phyloP scores from a whole-genome alignment of 2,888 invertebrate species.

The Papilio gigon region DNA sequence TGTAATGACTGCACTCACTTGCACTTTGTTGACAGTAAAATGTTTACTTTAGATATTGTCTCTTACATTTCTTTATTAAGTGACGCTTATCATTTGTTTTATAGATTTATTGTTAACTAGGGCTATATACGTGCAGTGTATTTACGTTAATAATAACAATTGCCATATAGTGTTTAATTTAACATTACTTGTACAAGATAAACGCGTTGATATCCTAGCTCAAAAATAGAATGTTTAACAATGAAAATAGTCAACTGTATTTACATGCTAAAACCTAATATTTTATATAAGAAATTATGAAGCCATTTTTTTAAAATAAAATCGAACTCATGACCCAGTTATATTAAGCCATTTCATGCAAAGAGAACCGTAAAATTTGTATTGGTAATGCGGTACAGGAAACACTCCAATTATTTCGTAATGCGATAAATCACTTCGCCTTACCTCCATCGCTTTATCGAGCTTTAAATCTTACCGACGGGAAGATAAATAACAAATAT shows the following conservation, averaged over 20 bases:
- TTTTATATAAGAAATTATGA: not conserved
- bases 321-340: not conserved
- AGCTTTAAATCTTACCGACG: slow-evolving; percentile 29
- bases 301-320: not conserved
- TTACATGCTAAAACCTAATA: no score
- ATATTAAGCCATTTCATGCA: slow-evolving; percentile 10
- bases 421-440: slow-evolving; percentile 33
- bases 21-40: not conserved
- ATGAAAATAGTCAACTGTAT: no score
- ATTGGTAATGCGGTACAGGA: slow-evolving; percentile 19
- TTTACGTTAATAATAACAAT: no score
- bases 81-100: no score
- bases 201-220: no score
- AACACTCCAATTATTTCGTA: slow-evolving; percentile 32
- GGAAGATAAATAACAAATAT: slow-evolving; percentile 36
- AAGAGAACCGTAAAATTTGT: slow-evolving; percentile 14
- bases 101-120: no score
- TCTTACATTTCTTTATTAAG: not conserved
- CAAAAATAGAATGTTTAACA: no score
- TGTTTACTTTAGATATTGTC: not conserved
- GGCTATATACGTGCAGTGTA: no score
- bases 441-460: slow-evolving; percentile 31
- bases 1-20: not conserved
- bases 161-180: no score
- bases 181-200: no score